These are phyloP conservation scores for Anas flavirostris DNA, from an alignment of 2,797 vertebrate genomes.

Conservation along the genomic window DNA sequence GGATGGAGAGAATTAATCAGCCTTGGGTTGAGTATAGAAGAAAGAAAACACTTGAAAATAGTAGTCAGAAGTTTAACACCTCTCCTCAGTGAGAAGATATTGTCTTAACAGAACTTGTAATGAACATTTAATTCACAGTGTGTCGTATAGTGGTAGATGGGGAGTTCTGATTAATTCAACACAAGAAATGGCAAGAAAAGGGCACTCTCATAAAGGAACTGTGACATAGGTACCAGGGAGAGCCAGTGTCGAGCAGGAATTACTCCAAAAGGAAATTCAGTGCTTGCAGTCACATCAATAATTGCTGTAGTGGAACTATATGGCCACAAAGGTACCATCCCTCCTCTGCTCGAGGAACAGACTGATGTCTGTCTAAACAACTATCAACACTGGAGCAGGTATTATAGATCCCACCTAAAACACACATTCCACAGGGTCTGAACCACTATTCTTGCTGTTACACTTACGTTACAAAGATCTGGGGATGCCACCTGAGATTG, in stretches of 20 bases:
- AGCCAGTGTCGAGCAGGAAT: background rate
- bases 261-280: background rate
- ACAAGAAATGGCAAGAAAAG: conserved; percentile 37
- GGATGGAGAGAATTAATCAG: conserved; percentile 68
- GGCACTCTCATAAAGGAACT: background rate
- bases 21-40: conserved; percentile 54
- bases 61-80: conserved; percentile 69
- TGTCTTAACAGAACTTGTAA: conserved; percentile 64
- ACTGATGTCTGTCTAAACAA: rapidly evolving
- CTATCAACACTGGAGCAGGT: background rate
- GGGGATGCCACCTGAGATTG: background rate
- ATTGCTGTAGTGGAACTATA: background rate
- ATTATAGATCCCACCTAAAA: background rate
- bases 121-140: conserved; percentile 63
- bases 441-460: background rate
- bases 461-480: background rate
- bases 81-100: conserved; percentile 55
- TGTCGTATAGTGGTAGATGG: background rate
- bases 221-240: background rate
- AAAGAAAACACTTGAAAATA: conserved; percentile 69
- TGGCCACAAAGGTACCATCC: background rate
- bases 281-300: background rate
- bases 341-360: background rate
- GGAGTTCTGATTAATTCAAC: conserved; percentile 58
- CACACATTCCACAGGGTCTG: background rate